Evolutionary conservation across 2,888 invertebrate genomes (phyloP), one percentile per base, ranked within the genome.

Genomic region (Agelastica alni): DNA sequence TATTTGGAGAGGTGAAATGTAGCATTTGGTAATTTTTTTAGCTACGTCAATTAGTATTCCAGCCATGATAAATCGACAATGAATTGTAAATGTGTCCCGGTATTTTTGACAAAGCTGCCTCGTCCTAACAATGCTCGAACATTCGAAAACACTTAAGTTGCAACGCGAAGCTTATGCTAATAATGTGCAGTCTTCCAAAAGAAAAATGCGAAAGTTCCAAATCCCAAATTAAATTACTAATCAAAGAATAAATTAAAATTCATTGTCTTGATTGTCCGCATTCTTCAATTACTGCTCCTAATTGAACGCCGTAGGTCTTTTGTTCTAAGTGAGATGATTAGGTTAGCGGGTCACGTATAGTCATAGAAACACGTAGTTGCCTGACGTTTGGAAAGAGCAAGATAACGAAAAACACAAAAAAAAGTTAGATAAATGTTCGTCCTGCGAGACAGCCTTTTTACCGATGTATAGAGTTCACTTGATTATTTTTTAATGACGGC

Each of bases 171-270:
- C 46, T 54, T 54, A 59, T 59, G 59, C 56, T 57, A 59, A 59
- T 59, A 48, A 55, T 37, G 53, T 32, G 41, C 41, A 41, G 49
- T 41, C 32, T 51, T n/a, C n/a, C 47, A 53, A 51, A 34, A n/a
- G 41, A 57, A 57, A 59, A 59, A 59, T 57, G 52, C 52, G 55
- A 49, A 54, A 52, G 47, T 51, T 46, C 48, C 16, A 47, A 56
- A 48, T 53, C 39, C 34, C 52, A 62, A 62, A 66, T 66, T 65
- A 61, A 67, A 66, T 66, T 60, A 48, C 57, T 57, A 64, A 62
- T 65, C 59, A 60, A 57, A 59, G 59, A 59, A 62, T 65, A 60
- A 61, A 66, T 68, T 66, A 66, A 66, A 65, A 65, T 67, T 68
- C 67, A 68, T 68, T 66, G 65, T 61, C 60, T 52, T 46, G 56